Evolutionary conservation across 2,888 invertebrate genomes (phyloP).

Genomic region (Cheilosia variabilis): DNA sequence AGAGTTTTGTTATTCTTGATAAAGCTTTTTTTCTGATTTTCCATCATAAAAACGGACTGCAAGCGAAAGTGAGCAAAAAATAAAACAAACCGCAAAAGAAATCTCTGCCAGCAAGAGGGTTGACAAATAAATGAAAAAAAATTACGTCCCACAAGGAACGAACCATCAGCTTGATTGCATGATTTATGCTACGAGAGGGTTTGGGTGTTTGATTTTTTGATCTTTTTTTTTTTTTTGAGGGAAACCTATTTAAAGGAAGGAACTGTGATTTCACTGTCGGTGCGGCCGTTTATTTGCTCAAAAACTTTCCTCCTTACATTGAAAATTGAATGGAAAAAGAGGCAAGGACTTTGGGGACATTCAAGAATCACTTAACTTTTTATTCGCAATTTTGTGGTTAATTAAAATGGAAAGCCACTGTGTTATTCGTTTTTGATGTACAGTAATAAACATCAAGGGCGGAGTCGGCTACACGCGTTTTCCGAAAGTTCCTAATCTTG

Average conservation of each 20-base stretch:
- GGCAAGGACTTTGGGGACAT: neutral
- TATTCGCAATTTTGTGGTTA: constrained; percentile 6
- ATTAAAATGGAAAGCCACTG: constrained; percentile 8
- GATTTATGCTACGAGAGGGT: constrained; percentile 53
- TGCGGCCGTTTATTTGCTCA: constrained; percentile 6
- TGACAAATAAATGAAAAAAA: constrained; percentile 6
- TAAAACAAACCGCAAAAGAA: constrained; percentile 16
- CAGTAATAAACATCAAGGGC: neutral
- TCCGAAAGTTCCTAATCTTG: too few relatives aligned
- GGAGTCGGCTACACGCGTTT: too few relatives aligned
- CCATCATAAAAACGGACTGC: constrained; percentile 34
- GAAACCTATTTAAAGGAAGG: constrained; percentile 19
- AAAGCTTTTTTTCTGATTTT: constrained; percentile 19
- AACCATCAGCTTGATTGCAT: constrained; percentile 60
- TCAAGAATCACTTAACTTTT: neutral
- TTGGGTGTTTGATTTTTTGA: constrained; percentile 24
- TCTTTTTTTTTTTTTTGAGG: neutral
- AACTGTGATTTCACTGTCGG: constrained; percentile 25
- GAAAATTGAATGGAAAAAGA: neutral
- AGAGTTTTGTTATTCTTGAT: constrained; percentile 36
- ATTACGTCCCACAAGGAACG: neutral
- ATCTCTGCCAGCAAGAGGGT: constrained; percentile 16
- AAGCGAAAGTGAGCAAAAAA: constrained; percentile 33
- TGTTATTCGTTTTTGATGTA: neutral
- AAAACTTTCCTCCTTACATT: neutral